Percentiles rank a stretch among this genome's conserved stretches.
Conservation (phyloP, 2,888 invertebrate species). For the Xanthia togata region DNA sequence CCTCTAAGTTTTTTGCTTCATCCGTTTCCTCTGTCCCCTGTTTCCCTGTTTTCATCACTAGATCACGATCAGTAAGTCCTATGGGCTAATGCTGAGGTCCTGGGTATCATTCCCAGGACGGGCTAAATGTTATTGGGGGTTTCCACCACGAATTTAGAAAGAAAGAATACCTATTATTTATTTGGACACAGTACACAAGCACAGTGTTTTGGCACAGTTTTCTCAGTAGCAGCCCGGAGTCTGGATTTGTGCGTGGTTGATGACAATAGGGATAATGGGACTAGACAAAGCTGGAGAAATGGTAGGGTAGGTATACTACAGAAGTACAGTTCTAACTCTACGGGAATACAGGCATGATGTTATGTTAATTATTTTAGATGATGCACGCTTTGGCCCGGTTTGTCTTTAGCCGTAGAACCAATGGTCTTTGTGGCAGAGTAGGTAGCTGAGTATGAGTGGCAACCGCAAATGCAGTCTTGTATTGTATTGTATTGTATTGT, state of each 20-base stretch:
- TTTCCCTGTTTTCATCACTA: too few relatives aligned
- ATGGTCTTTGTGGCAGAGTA: not conserved
- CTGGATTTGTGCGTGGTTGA: not conserved
- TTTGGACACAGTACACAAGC: too few relatives aligned
- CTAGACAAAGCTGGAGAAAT: too few relatives aligned
- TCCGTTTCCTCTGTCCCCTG: constrained; percentile 31
- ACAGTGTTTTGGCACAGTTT: too few relatives aligned
- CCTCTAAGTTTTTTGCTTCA: constrained; percentile 61
- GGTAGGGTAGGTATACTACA: too few relatives aligned
- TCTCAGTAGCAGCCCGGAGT: not conserved
- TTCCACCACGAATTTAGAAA: not conserved
- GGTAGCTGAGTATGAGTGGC: not conserved
- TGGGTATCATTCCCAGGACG: not conserved
- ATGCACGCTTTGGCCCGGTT: too few relatives aligned
- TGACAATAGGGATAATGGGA: too few relatives aligned
- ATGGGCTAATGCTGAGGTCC: not conserved
- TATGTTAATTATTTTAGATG: not conserved
- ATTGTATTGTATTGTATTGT: too few relatives aligned
- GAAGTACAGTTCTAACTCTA: too few relatives aligned
- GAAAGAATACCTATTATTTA: too few relatives aligned
- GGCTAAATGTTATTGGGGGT: not conserved
- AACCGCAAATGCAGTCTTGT: not conserved
- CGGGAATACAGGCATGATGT: too few relatives aligned
- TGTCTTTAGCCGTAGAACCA: not conserved
- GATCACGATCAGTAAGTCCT: too few relatives aligned